These are phyloP conservation scores for Enteromius thamalakanensis DNA, from an alignment of 2,797 vertebrate genomes.

Conservation along the genomic window DNA sequence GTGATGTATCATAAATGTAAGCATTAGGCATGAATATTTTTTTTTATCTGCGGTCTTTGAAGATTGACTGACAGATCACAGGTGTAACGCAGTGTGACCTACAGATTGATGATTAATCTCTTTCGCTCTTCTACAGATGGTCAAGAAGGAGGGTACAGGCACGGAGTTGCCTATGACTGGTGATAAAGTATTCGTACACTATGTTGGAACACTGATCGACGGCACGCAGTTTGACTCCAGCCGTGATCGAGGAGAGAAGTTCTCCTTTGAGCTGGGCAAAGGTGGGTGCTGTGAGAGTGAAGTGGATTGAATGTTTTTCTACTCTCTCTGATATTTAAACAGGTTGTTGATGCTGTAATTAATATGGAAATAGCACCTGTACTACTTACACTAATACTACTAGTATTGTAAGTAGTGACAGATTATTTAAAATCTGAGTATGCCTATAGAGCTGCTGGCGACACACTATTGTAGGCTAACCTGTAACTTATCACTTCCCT, in stretches of 20 bases:
- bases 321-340: neutral
- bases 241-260: slow-evolving; percentile 88
- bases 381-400: too few relatives aligned
- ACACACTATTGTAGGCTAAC: neutral
- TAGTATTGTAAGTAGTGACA: neutral
- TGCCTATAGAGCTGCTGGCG: too few relatives aligned
- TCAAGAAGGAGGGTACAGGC: slow-evolving; percentile 89
- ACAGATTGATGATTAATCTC: neutral
- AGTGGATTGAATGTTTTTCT: neutral
- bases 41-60: neutral
- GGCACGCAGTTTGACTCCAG: slow-evolving; percentile 96
- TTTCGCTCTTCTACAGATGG: slow-evolving; percentile 76
- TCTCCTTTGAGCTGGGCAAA: slow-evolving; percentile 96
- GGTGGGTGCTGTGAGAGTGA: slow-evolving; percentile 73
- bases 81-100: neutral
- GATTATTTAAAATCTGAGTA: neutral
- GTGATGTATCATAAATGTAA: neutral
- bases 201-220: slow-evolving; percentile 91
- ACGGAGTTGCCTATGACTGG: slow-evolving; percentile 90
- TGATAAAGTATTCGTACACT: slow-evolving; percentile 95
- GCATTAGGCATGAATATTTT: neutral
- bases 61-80: slow-evolving; percentile 40
- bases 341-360: too few relatives aligned
- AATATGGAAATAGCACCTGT: neutral
- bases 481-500: neutral